These are phyloP conservation scores for Eumaeus atala DNA, from an alignment of 1,140 invertebrate genomes.

Conservation along the genomic window DNA sequence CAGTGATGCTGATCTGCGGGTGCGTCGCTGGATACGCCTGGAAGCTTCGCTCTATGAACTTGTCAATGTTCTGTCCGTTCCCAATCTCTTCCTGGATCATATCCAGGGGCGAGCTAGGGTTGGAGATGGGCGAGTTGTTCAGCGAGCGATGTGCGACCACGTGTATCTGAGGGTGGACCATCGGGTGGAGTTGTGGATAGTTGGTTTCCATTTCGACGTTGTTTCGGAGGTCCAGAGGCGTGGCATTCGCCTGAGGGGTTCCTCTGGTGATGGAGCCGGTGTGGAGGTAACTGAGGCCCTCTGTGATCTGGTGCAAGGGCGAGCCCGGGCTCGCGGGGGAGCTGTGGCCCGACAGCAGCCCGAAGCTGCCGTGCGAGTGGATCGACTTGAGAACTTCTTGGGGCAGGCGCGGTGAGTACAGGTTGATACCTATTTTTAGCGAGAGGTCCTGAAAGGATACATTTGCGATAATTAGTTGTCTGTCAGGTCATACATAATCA, in stretches of 20 bases:
- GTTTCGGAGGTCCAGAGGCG: constrained; percentile 72
- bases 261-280: constrained; percentile 86
- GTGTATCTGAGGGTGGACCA: constrained; percentile 61
- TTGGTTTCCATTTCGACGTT: constrained; percentile 56
- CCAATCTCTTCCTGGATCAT: constrained; percentile 90
- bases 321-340: constrained; percentile 52
- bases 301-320: constrained; percentile 67
- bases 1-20: constrained; percentile 93
- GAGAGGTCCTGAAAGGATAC: constrained; percentile 45
- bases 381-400: constrained; percentile 52
- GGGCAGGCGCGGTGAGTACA: constrained; percentile 40
- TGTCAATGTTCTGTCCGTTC: constrained; percentile 55
- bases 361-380: constrained; percentile 37
- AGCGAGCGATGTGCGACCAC: constrained; percentile 73
- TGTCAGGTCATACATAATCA: neutral
- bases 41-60: constrained; percentile 35
- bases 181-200: constrained; percentile 45
- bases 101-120: constrained; percentile 81
- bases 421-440: constrained; percentile 50
- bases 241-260: constrained; percentile 73
- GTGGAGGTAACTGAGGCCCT: constrained; percentile 77
- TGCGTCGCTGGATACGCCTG: constrained; percentile 48
- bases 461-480: neutral
- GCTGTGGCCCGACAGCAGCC: constrained; percentile 40
- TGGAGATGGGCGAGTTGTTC: constrained; percentile 76